A percentile compares a stretch with the other conserved stretches of the same genome.
These are phyloP conservation scores for Streptopelia turtur DNA, from an alignment of 2,797 vertebrate genomes.

Conservation along the genomic window DNA sequence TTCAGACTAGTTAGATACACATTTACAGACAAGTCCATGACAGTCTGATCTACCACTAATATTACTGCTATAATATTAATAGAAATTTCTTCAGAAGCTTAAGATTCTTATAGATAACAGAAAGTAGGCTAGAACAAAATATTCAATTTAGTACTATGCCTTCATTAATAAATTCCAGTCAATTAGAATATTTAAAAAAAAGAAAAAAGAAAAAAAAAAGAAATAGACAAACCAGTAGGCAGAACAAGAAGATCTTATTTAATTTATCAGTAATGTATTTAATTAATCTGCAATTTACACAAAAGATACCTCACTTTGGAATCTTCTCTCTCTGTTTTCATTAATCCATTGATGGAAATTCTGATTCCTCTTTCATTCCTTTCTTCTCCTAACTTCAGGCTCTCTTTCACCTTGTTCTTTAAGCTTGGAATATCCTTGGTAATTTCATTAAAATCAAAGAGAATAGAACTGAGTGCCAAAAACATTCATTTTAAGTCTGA, in stretches of 20 bases:
- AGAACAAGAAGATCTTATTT: neutral
- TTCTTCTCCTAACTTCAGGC: neutral
- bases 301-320: neutral
- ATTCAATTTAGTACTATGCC: neutral
- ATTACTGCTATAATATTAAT: neutral
- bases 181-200: neutral
- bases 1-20: neutral
- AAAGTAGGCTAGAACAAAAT: neutral
- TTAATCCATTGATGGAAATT: neutral
- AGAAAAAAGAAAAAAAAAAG: accelerated
- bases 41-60: neutral
- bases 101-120: neutral
- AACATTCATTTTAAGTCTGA: neutral
- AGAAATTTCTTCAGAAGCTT: neutral
- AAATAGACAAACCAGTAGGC: neutral
- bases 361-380: neutral
- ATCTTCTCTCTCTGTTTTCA: neutral
- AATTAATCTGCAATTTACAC: neutral
- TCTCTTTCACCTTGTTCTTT: neutral
- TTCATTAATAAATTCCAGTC: neutral
- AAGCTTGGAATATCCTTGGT: neutral
- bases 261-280: accelerated
- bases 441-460: neutral
- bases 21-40: neutral
- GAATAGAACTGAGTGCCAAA: neutral